These are phyloP conservation scores for Lepidochitona cinerea DNA, from an alignment of 2,888 invertebrate species.

Conservation along the genomic window DNA sequence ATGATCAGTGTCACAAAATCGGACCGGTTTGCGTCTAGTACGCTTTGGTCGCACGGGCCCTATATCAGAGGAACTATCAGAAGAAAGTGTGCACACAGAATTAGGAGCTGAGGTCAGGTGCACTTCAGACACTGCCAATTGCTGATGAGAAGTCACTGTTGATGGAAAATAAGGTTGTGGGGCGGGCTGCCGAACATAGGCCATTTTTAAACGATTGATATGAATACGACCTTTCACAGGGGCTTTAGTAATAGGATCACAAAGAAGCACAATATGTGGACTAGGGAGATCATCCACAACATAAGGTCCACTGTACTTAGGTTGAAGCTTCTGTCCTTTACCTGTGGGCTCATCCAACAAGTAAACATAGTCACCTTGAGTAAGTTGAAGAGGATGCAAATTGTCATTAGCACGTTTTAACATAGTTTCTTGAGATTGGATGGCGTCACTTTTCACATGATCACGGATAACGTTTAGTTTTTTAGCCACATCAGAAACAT, in stretches of 20 bases:
- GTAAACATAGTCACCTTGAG: conserved; percentile 32
- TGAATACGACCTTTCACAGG: conserved; percentile 22
- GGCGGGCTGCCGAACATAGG: conserved; percentile 26
- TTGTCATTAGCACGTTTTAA: conserved; percentile 7
- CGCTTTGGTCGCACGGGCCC: background rate
- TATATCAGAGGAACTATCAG: background rate
- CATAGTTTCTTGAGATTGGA: conserved; percentile 15
- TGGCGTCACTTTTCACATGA: background rate
- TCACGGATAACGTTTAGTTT: background rate
- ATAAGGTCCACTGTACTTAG: conserved; percentile 28
- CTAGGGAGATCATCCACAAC: conserved; percentile 25
- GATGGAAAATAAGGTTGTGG: conserved; percentile 20
- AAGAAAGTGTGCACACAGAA: too few species aligned
- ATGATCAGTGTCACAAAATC: background rate
- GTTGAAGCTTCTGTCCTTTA: conserved; percentile 27
- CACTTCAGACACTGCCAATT: too few species aligned
- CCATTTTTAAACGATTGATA: conserved; percentile 30
- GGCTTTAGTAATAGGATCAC: conserved; percentile 12
- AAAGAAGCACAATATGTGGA: conserved; percentile 23
- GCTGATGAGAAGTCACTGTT: too few species aligned
- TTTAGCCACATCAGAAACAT: background rate
- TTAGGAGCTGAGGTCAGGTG: too few species aligned
- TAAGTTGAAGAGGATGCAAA: conserved; percentile 4
- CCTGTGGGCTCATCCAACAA: conserved; percentile 19
- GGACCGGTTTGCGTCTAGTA: background rate